Percentiles rank a stretch among this genome's conserved stretches.
These are phyloP conservation scores for Clarias fuscus DNA, from an alignment of 2,797 vertebrate species.

Conservation along the genomic window DNA sequence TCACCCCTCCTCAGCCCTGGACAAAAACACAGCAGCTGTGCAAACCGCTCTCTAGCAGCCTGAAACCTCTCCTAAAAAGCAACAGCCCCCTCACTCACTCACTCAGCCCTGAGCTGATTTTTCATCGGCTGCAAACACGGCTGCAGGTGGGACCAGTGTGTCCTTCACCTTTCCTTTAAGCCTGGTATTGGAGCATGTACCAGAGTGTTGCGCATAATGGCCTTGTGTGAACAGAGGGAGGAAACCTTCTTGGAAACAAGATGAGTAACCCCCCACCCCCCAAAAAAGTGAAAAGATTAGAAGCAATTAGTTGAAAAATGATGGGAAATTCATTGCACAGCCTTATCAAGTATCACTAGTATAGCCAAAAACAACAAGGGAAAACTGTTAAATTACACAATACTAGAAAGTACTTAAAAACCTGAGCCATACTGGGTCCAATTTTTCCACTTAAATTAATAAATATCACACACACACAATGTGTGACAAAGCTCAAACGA, in stretches of 20 bases:
- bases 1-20: conserved; percentile 40
- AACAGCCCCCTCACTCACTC: conserved; percentile 52
- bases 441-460: neutral
- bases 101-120: conserved; percentile 44
- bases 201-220: conserved; percentile 38
- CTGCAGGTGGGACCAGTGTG: conserved; percentile 37
- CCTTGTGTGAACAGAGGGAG: conserved; percentile 60
- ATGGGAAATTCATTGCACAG: conserved; percentile 4
- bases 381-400: neutral
- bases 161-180: conserved; percentile 47
- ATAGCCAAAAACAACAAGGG: neutral
- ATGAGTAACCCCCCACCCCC: conserved; percentile 58
- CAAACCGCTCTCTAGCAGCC: conserved; percentile 54
- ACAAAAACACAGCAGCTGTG: conserved; percentile 70
- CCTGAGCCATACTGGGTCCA: no score
- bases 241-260: conserved; percentile 47
- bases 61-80: neutral
- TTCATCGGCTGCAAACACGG: conserved; percentile 59
- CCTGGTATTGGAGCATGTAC: conserved; percentile 40
- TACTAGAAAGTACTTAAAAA: neutral
- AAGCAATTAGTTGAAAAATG: conserved; percentile 26
- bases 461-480: no score
- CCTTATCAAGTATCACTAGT: neutral
- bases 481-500: conserved; percentile 9
- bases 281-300: conserved; percentile 34